phyloP scores from a whole-genome alignment of 1,140 invertebrate species.

The Sarcophaga peregrina region DNA sequence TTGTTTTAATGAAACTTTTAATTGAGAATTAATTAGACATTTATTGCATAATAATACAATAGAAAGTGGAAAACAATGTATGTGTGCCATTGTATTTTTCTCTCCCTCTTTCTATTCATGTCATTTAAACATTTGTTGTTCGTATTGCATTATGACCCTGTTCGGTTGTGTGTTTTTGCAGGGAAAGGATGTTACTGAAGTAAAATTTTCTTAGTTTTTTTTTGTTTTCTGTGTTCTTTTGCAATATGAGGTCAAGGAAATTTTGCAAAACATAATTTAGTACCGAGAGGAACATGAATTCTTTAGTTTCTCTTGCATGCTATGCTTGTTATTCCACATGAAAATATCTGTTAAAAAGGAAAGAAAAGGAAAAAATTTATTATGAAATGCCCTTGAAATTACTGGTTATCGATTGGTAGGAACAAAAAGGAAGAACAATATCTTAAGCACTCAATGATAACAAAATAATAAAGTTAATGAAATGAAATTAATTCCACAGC shows the following conservation, averaged over 20 bases:
- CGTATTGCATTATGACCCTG: not conserved
- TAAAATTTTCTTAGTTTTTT: not conserved
- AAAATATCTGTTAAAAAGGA: no score
- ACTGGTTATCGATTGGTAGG: no score
- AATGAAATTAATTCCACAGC: no score
- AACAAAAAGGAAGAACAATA: no score
- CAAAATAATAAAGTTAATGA: no score
- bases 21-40: slow-evolving; percentile 20
- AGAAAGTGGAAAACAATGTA: not conserved
- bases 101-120: no score
- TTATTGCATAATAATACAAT: not conserved
- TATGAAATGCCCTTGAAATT: no score
- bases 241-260: slow-evolving; percentile 12
- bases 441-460: no score
- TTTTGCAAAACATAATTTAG: not conserved
- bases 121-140: not conserved
- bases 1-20: slow-evolving; percentile 23
- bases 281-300: no score
- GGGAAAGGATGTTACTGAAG: not conserved
- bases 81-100: not conserved
- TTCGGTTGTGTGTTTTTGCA: not conserved
- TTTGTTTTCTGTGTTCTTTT: not conserved
- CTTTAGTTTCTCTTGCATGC: no score
- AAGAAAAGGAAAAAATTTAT: no score
- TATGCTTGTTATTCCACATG: no score